Conservation (phyloP, 2,888 invertebrate species). For the Hanleya hanleyi region DNA sequence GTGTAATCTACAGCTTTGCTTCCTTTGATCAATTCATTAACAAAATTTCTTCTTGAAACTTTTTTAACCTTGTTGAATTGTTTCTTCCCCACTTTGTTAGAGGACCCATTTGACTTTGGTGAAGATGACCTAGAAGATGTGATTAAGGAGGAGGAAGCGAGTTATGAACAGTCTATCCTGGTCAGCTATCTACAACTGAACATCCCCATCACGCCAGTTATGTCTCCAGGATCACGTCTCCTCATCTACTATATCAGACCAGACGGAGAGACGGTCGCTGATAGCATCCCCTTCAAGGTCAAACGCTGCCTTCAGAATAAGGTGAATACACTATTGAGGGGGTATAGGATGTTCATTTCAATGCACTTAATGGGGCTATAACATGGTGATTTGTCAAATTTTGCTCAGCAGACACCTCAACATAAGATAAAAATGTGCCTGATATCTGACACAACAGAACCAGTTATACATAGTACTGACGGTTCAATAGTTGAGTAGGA, state of each 20-base stretch:
- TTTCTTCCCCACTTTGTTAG: no score
- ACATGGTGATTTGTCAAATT: no score
- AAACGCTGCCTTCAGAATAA: constrained; percentile 78
- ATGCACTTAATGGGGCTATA: constrained; percentile 46
- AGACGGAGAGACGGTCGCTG: constrained; percentile 78
- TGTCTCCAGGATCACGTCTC: constrained; percentile 64
- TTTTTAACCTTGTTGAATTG: no score
- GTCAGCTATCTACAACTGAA: not conserved
- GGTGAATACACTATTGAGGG: constrained; percentile 72
- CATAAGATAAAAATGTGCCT: no score
- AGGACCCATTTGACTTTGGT: no score
- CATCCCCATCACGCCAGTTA: not conserved
- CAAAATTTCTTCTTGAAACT: no score
- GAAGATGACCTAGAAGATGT: no score
- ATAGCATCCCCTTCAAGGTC: constrained; percentile 77
- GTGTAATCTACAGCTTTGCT: no score
- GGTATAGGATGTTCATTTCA: constrained; percentile 65
- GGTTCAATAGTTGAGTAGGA: not conserved
- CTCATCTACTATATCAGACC: constrained; percentile 77
- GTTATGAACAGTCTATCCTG: not conserved
- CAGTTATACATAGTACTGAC: no score
- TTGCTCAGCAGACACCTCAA: no score
- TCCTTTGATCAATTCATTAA: no score
- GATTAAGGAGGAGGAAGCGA: not conserved
- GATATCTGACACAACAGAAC: no score